These are phyloP conservation scores for Colinus virginianus DNA, from an alignment of 2,113 vertebrate species.

Conservation along the genomic window DNA sequence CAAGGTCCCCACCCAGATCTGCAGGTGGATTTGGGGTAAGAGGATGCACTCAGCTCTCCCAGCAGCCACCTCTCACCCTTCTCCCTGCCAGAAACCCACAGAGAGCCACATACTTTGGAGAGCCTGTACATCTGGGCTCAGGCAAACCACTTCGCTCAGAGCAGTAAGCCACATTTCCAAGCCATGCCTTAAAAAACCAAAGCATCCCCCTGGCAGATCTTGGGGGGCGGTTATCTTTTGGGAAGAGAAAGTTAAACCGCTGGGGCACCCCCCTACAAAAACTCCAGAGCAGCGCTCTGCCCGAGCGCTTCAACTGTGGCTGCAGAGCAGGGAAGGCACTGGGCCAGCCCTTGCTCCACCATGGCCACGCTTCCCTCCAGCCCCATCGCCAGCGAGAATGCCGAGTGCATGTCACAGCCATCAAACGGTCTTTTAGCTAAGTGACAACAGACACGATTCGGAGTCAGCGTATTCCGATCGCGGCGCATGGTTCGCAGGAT, in stretches of 20 bases:
- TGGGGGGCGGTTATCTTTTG: neutral
- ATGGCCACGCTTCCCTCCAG: neutral
- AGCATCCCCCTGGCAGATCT: neutral
- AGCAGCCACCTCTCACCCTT: neutral
- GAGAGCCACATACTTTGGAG: accelerated
- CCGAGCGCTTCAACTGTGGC: accelerated
- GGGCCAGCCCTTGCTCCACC: neutral
- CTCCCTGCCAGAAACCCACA: neutral
- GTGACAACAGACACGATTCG: neutral
- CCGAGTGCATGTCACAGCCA: neutral
- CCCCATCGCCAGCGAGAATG: neutral
- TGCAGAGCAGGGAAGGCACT: neutral
- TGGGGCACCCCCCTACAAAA: accelerated
- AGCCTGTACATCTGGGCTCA: neutral
- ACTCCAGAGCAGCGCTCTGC: neutral
- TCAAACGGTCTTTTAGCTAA: neutral
- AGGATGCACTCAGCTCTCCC: neutral
- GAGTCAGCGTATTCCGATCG: constrained; percentile 17
- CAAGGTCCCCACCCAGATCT: neutral
- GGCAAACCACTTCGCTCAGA: neutral
- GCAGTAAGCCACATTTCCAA: neutral
- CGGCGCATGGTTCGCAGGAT: neutral
- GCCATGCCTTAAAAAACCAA: neutral
- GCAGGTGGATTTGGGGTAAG: neutral
- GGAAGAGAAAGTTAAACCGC: neutral